Percentiles rank a stretch among this genome's conserved stretches.
Conservation (phyloP, 2,113 vertebrate species). For the Cepphus grylle region DNA sequence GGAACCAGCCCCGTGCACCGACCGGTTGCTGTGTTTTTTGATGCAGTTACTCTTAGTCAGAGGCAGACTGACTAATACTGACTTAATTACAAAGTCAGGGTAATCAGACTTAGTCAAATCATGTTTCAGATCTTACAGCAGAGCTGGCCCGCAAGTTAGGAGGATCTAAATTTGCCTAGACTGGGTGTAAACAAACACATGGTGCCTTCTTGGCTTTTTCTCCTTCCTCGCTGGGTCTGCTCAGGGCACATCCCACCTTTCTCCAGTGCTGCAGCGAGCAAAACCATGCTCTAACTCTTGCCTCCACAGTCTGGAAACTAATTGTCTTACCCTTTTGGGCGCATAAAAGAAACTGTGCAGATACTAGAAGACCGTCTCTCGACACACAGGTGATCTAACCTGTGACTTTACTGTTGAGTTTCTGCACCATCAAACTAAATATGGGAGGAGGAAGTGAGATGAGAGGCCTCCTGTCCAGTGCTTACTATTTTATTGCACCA, state of each 20-base stretch:
- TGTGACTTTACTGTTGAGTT: not conserved
- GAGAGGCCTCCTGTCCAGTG: not conserved
- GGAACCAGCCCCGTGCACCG: not conserved
- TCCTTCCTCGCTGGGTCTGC: not conserved
- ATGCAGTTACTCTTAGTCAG: not conserved
- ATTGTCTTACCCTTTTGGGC: not conserved
- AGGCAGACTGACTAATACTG: not conserved
- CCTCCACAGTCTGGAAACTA: not conserved
- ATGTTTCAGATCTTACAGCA: not conserved
- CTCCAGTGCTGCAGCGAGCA: not conserved
- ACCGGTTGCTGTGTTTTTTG: not conserved
- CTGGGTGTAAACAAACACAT: not conserved
- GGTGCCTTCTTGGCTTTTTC: not conserved
- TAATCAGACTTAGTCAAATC: slow-evolving; percentile 31
- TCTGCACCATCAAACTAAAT: not conserved
- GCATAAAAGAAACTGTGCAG: not conserved
- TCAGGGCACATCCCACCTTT: not conserved
- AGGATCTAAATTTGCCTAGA: not conserved
- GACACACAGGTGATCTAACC: not conserved
- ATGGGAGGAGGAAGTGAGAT: not conserved
- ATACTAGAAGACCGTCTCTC: not conserved
- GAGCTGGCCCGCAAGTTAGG: not conserved
- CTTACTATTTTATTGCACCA: not conserved
- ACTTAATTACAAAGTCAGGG: not conserved
- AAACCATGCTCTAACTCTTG: not conserved